Percentiles rank a stretch among this genome's conserved stretches.
Evolutionary conservation across 2,113 vertebrate species (phyloP).

Genomic region (Ochotona princeps): DNA sequence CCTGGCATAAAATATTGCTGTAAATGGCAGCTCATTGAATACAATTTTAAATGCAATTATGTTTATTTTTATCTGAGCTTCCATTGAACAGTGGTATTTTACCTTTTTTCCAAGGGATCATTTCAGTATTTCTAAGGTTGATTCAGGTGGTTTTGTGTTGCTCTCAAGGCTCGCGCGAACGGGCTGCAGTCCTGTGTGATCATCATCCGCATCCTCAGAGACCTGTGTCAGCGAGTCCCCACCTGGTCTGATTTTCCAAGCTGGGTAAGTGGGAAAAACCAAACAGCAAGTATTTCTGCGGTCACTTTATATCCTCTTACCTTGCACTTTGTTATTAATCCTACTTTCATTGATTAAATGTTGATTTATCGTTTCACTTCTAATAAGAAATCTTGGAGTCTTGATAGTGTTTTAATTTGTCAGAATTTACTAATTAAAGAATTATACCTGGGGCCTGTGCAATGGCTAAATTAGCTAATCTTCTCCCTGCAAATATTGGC

Average conservation of each 20-base stretch:
- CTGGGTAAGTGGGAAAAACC: slow-evolving; percentile 92
- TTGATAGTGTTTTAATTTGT: not conserved
- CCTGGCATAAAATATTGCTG: slow-evolving; percentile 96
- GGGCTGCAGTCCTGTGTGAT: slow-evolving; percentile 99
- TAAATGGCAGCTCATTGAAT: slow-evolving; percentile 94
- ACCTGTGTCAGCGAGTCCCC: slow-evolving; percentile 97
- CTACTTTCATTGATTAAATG: slow-evolving; percentile 42
- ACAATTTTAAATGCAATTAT: slow-evolving; percentile 82
- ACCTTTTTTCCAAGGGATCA: slow-evolving; percentile 89
- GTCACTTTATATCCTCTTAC: not conserved
- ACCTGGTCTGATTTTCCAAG: slow-evolving; percentile 98
- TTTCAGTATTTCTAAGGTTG: slow-evolving; percentile 81
- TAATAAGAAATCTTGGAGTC: not conserved
- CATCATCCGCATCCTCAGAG: slow-evolving; percentile 98
- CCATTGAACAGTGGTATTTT: slow-evolving; percentile 98
- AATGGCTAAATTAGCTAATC: no score
- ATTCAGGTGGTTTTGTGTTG: slow-evolving; percentile 93
- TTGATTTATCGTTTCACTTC: not conserved
- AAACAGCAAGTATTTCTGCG: slow-evolving; percentile 14
- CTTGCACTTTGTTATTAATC: slow-evolving; percentile 10
- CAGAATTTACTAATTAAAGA: not conserved
- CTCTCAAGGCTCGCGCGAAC: slow-evolving; percentile 99
- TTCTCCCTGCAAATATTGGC: no score
- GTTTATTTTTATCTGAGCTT: slow-evolving; percentile 91
- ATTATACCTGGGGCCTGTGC: not conserved